phyloP scores from a whole-genome alignment of 2,113 vertebrate genomes.

The Pygoscelis antarcticus region DNA sequence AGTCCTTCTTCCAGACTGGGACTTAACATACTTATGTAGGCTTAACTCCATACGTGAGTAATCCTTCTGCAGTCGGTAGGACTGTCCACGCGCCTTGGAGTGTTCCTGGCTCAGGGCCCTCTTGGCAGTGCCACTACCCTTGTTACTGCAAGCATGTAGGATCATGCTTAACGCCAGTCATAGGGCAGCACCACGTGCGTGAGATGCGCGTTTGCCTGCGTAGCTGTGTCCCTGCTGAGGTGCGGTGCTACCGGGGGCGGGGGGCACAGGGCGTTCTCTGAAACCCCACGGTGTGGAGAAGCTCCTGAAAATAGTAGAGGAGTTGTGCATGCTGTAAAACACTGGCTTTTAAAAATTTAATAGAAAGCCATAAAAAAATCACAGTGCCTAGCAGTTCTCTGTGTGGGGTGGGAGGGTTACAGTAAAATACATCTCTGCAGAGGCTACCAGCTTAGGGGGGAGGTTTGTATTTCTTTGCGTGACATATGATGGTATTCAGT shows the following conservation, averaged over 20 bases:
- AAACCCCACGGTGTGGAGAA: background rate
- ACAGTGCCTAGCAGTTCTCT: background rate
- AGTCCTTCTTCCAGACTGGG: background rate
- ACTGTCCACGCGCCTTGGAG: fast-evolving
- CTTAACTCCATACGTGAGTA: too few relatives aligned
- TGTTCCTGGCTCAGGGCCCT: background rate
- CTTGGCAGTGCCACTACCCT: background rate
- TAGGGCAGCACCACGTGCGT: fast-evolving
- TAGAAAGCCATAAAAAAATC: background rate
- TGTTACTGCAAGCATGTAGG: background rate
- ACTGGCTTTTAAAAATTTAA: background rate
- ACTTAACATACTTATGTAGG: fast-evolving
- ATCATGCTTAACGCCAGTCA: fast-evolving
- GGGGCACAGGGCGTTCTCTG: background rate
- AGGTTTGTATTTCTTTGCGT: background rate
- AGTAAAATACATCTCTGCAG: background rate
- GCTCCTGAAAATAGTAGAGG: background rate
- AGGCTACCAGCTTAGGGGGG: background rate
- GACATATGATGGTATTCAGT: background rate
- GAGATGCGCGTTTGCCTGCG: fast-evolving
- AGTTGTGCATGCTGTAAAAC: background rate
- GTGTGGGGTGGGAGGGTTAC: background rate
- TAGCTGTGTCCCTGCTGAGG: background rate
- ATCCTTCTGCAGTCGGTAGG: background rate
- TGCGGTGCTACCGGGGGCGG: fast-evolving